Conservation (phyloP, 1,140 invertebrate genomes). For the Chelonus insularis region DNA sequence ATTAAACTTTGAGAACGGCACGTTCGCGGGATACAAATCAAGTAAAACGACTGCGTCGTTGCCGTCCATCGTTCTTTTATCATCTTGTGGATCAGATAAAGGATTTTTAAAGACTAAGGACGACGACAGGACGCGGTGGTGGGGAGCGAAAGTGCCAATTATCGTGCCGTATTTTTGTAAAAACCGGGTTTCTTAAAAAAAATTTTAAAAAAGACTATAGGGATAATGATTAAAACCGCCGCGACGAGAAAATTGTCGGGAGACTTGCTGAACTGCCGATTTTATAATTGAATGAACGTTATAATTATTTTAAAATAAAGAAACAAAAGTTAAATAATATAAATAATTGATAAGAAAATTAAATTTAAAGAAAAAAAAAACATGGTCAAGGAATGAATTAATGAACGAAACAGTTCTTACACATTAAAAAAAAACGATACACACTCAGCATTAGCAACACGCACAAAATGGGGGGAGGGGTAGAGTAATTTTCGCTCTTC, state of each 20-base stretch:
- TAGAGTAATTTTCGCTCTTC: too few species aligned
- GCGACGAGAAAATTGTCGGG: constrained; percentile 14
- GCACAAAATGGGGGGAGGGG: too few species aligned
- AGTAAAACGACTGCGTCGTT: constrained; percentile 9
- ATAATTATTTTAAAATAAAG: constrained; percentile 12
- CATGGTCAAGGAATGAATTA: neutral
- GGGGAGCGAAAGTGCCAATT: constrained; percentile 58
- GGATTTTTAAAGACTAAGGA: constrained; percentile 18
- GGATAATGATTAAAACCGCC: constrained; percentile 14
- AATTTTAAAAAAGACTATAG: constrained; percentile 37
- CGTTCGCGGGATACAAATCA: constrained; percentile 10
- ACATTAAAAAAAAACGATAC: too few species aligned
- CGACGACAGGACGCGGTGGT: constrained; percentile 10
- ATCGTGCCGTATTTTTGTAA: constrained; percentile 61
- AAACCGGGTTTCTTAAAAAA: constrained; percentile 16
- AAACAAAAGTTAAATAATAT: constrained; percentile 13
- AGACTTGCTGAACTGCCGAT: constrained; percentile 54
- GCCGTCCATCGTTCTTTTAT: constrained; percentile 6
- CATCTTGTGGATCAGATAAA: constrained; percentile 6
- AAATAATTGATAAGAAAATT: constrained; percentile 17
- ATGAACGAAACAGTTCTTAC: too few species aligned
- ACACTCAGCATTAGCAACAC: too few species aligned
- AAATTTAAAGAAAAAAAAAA: neutral
- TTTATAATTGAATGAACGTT: constrained; percentile 43
- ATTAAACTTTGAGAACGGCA: constrained; percentile 21